Percentiles rank a stretch among this genome's conserved stretches.
phyloP scores from a whole-genome alignment of 1,140 invertebrate genomes.

The Drosophila chauvacae region DNA sequence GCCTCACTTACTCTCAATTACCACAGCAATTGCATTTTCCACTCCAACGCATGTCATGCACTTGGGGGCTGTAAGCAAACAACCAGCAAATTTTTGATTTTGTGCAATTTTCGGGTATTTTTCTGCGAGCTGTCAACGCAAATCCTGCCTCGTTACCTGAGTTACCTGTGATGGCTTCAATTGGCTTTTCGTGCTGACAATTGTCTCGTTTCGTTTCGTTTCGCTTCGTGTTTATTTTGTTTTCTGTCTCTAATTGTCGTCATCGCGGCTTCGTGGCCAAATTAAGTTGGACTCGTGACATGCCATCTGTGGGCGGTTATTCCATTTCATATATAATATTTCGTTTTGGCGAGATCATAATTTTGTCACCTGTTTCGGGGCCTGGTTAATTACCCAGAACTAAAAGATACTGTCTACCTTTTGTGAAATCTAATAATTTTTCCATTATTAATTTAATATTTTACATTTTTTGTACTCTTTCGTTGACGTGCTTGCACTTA shows the following conservation, averaged over 20 bases:
- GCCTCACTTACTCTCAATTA: constrained; percentile 9
- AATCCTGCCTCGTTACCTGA: constrained; percentile 26
- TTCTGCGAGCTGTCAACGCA: constrained; percentile 26
- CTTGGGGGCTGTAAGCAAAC: background rate
- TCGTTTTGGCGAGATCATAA: constrained; percentile 27
- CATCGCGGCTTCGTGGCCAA: constrained; percentile 46
- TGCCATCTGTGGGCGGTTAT: constrained; percentile 28
- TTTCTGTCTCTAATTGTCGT: constrained; percentile 46
- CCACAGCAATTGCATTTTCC: constrained; percentile 6
- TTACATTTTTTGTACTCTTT: background rate
- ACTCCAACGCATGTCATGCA: background rate
- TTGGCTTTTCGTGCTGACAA: constrained; percentile 47
- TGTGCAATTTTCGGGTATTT: constrained; percentile 39
- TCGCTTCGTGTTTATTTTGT: constrained; percentile 1
- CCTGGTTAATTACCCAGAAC: background rate
- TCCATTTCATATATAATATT: background rate
- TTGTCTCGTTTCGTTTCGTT: constrained; percentile 33
- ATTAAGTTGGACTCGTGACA: constrained; percentile 56
- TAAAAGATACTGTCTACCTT: background rate
- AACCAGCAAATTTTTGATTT: constrained; percentile 2
- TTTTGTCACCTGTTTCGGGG: constrained; percentile 14
- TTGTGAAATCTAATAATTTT: background rate
- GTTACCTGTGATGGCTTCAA: constrained; percentile 50
- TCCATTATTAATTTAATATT: background rate
- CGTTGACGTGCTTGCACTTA: background rate